phyloP scores from a whole-genome alignment of 2,797 vertebrate genomes.

The Halcyon chelicuti region DNA sequence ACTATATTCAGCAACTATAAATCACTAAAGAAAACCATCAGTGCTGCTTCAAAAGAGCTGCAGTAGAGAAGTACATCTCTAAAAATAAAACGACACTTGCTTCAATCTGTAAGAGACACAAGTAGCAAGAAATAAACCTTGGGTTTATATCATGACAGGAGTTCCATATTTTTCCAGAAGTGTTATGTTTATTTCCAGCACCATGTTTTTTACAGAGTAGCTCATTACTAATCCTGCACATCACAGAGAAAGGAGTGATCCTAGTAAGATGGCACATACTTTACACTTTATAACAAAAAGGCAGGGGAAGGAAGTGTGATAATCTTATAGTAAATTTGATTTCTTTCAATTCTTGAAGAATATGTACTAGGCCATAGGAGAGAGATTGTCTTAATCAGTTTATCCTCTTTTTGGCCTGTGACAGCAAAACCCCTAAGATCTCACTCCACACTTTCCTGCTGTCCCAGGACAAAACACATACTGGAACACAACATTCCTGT shows the following conservation, averaged over 20 bases:
- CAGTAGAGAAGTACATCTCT: not conserved
- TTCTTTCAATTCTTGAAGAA: not conserved
- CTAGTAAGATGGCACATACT: not conserved
- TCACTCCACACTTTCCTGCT: not conserved
- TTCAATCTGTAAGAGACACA: not conserved
- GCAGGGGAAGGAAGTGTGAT: not conserved
- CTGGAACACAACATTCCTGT: not conserved
- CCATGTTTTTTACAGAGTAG: not conserved
- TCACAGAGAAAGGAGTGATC: not conserved
- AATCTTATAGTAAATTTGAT: not conserved
- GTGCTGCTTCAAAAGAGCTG: not conserved
- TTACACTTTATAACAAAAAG: not conserved
- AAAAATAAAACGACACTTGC: constrained; percentile 13
- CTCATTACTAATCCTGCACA: not conserved
- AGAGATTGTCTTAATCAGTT: not conserved
- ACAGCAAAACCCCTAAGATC: not conserved
- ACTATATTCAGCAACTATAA: not conserved
- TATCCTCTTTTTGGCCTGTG: not conserved
- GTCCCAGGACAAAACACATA: not conserved
- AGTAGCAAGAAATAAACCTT: not conserved
- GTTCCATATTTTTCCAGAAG: not conserved
- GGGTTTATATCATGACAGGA: not conserved
- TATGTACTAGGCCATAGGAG: not conserved
- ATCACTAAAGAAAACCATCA: not conserved
- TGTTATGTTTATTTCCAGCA: not conserved